Conservation (phyloP, 2,888 invertebrate species). For the Blastobasis adustella region DNA sequence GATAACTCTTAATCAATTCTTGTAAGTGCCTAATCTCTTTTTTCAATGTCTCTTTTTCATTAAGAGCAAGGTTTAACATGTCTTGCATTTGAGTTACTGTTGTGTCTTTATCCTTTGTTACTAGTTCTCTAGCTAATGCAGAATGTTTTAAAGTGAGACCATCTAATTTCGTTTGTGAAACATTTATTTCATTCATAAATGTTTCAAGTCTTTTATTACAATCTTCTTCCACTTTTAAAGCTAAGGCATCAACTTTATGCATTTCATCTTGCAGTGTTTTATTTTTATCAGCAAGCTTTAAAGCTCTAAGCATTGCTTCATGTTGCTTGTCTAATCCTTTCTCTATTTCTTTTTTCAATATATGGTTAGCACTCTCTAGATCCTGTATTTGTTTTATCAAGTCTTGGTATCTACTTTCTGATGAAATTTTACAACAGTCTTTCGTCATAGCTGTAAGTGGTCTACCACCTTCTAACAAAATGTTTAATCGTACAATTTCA, state of each 20-base stretch:
- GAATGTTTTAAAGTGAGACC: constrained; percentile 44
- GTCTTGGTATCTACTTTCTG: constrained; percentile 69
- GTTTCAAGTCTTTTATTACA: constrained; percentile 80
- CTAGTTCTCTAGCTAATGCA: constrained; percentile 77
- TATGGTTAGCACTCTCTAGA: constrained; percentile 74
- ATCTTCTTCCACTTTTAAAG: constrained; percentile 84
- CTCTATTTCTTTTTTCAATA: constrained; percentile 60
- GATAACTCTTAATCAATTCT: constrained; percentile 64
- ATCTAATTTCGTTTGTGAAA: constrained; percentile 74
- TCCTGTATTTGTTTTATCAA: constrained; percentile 76
- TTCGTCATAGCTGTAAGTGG: constrained; percentile 76
- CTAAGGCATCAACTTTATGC: constrained; percentile 82
- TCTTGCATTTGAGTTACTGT: constrained; percentile 30
- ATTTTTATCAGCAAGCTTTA: constrained; percentile 83
- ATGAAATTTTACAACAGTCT: constrained; percentile 78
- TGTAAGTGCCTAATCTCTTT: constrained; percentile 62
- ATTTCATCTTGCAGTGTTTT: constrained; percentile 81
- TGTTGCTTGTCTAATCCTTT: constrained; percentile 81
- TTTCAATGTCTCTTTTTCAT: constrained; percentile 59
- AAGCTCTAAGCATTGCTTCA: constrained; percentile 86
- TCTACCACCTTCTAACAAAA: constrained; percentile 82
- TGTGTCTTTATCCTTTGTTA: constrained; percentile 21
- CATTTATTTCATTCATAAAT: constrained; percentile 76
- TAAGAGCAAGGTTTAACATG: constrained; percentile 33
- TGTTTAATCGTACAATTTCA: constrained; percentile 81